phyloP scores from a whole-genome alignment of 1,140 invertebrate genomes.

The Pseudomyrmex pallidus region DNA sequence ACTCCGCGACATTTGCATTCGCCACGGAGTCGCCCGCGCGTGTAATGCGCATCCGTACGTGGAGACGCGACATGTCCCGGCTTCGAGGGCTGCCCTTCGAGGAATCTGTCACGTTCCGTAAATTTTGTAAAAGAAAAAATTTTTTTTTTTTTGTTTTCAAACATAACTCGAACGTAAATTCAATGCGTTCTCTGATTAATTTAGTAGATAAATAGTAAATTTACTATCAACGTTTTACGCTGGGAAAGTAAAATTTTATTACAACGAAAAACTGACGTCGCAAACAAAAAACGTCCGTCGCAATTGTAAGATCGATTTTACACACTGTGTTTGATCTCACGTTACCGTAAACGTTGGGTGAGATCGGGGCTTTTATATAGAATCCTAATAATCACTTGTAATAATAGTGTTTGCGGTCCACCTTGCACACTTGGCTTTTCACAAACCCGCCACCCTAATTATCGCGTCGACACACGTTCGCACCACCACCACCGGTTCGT shows the following conservation, averaged over 20 bases:
- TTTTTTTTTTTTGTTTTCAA: no score
- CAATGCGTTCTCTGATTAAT: no score
- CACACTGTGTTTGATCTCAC: neutral
- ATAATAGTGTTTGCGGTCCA: conserved; percentile 73
- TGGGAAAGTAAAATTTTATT: neutral
- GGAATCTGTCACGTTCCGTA: neutral
- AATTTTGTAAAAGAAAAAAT: no score
- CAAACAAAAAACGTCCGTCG: neutral
- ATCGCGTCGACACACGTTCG: conserved; percentile 34
- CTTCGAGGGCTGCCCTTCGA: neutral
- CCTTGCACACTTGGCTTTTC: conserved; percentile 65
- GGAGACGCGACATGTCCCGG: neutral
- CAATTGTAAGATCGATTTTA: neutral
- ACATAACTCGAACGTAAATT: no score
- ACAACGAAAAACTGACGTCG: neutral
- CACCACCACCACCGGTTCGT: conserved; percentile 25
- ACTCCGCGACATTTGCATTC: conserved; percentile 70
- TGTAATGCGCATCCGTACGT: conserved; percentile 46
- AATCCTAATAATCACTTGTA: conserved; percentile 44
- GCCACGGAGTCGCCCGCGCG: conserved; percentile 58
- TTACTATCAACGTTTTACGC: neutral
- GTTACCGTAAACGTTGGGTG: conserved; percentile 7
- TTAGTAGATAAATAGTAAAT: no score
- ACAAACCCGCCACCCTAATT: conserved; percentile 71
- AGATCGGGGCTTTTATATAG: conserved; percentile 37